Base-by-base conservation (phyloP, 2,888 invertebrate genomes). In the Caenorhabditis doughertyi region DNA sequence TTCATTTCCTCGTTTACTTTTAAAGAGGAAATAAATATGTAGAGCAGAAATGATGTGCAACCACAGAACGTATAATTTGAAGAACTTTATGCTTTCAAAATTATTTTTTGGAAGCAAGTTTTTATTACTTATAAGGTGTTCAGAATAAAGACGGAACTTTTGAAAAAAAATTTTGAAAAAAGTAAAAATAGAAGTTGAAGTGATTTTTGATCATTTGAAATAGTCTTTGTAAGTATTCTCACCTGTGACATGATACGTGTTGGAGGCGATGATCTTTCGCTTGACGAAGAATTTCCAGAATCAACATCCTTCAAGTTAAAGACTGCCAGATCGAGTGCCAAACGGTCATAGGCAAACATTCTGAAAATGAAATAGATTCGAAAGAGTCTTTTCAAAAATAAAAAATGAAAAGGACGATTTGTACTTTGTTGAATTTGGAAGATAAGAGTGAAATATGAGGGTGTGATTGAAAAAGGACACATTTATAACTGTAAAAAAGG, bases 281-380 rank as follows among this genome's bases (percentile, higher is more conserved):
- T 73, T 35, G 73, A 56, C 29, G 62, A 35, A 42, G 76, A 65
- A 47, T 56, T 58, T 56, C 58, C 67, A 47, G 74, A 74, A 42
- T 68, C 56, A 21, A 47, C 58, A 21, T 70, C 71, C 29, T 79
- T 68, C 65, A 87, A 68, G 56, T 81, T 81, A 51, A 88, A 76
- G 74, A 88, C 85, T 47, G 87, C 89, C 67, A 90, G 86, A 83
- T 90, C 89, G 60, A 90, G 83, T 44, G 88, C 89, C 42, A 90
- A 83, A 60, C 89, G 87, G 80, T 90, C 90, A 87, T 90, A 90
- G 77, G 89, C 90, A 84, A 90, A 90, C 90, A 90, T 90, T 82
- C 76, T 76, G 65, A 73, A 72, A 32, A 49, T 49, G 11, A n/a
- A 55, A 42, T 11, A 32, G n/a, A 18, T 25, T 25, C 11, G 65